Conservation (phyloP, 2,797 vertebrate species). For the Oophaga sylvatica region DNA sequence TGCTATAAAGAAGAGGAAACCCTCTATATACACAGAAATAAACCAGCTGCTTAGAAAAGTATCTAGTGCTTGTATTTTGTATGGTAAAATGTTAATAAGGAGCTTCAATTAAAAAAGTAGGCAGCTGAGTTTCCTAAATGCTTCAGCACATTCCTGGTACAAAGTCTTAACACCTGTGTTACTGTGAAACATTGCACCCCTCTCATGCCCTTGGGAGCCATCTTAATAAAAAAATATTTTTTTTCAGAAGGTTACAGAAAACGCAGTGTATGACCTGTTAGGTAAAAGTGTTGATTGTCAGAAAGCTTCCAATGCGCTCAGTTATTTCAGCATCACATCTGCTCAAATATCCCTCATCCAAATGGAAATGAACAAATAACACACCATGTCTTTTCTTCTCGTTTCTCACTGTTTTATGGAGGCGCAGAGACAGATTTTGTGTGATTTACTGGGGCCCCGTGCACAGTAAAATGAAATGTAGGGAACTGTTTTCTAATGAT, state of each 20-base stretch:
- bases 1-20: not conserved
- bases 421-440: slow-evolving; percentile 47
- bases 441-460: slow-evolving; percentile 54
- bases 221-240: slow-evolving; percentile 30
- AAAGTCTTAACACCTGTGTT: slow-evolving; percentile 20
- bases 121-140: slow-evolving; percentile 21
- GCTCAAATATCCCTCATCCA: slow-evolving; percentile 30
- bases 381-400: slow-evolving; percentile 32
- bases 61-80: not conserved
- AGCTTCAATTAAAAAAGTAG: slow-evolving; percentile 9
- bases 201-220: slow-evolving; percentile 6
- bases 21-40: not conserved
- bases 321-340: slow-evolving; percentile 47
- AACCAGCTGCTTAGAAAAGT: not conserved
- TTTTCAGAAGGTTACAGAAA: slow-evolving; percentile 19
- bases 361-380: slow-evolving; percentile 53
- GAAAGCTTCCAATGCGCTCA: slow-evolving; percentile 17
- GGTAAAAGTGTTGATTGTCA: slow-evolving; percentile 40
- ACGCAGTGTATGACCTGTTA: slow-evolving; percentile 28
- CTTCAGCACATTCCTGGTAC: not conserved
- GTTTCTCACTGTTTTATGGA: slow-evolving; percentile 56
- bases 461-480: slow-evolving; percentile 52
- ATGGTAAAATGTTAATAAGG: slow-evolving; percentile 2
- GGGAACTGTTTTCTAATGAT: slow-evolving; percentile 46
- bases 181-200: slow-evolving; percentile 6